A percentile compares a stretch with the other conserved stretches of the same genome.
These are phyloP conservation scores for Nesogale talazaci DNA, from an alignment of 2,113 vertebrate species.

Conservation along the genomic window DNA sequence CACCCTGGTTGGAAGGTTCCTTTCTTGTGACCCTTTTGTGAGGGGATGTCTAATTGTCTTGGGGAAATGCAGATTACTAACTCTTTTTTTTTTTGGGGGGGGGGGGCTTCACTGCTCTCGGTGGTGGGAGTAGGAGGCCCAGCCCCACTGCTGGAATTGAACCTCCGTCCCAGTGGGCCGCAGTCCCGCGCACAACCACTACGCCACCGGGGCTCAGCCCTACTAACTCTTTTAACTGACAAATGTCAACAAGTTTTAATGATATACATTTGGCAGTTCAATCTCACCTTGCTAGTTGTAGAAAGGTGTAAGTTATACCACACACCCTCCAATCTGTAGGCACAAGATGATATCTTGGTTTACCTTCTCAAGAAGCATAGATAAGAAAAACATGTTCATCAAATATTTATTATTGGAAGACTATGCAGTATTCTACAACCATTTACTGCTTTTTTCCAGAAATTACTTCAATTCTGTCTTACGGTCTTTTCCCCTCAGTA, in stretches of 20 bases:
- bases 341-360: background rate
- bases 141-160: no score
- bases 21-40: no score
- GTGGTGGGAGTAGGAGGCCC: no score
- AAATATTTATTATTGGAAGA: background rate
- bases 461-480: constrained; percentile 18
- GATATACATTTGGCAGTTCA: background rate
- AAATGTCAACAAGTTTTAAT: background rate
- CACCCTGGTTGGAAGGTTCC: no score
- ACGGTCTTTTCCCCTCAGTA: constrained; percentile 1
- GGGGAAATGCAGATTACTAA: background rate
- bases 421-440: background rate
- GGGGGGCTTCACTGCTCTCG: no score
- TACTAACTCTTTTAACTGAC: background rate
- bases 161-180: no score
- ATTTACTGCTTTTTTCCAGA: constrained; percentile 29
- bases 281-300: background rate
- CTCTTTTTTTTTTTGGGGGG: no score
- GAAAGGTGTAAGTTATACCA: background rate
- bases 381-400: background rate
- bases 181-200: no score
- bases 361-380: background rate
- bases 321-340: background rate
- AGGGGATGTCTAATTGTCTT: no score
- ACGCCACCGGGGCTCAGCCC: no score